Evolutionary conservation across 1,140 invertebrate species (phyloP), one percentile per base, ranked within the genome.

Genomic region (Acromyrmex charruanus): DNA sequence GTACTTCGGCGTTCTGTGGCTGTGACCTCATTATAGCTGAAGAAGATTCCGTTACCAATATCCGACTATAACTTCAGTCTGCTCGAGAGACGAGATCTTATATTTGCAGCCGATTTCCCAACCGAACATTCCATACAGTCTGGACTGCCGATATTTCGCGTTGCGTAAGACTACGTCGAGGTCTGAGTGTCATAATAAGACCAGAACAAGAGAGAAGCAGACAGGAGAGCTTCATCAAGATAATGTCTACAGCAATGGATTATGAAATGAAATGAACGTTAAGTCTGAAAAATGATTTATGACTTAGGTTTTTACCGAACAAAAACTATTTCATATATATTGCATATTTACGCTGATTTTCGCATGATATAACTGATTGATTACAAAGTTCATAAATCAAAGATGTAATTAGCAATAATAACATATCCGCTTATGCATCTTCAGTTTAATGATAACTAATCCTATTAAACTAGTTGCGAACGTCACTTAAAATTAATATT

Each of bases 1-100:
- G 55, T 84, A 74, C 69, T 58, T 79, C 4, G 35, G 35, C 69
- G 80, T 84, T 75, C 80, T 84, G 80, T 61, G 80, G 55, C 55
- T 59, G 55, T 75, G 69, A 84, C 59, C 80, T 84, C 69, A 75
- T 84, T 84, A 84, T 74, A 84, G 58, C 39, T 31, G 25, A 55
- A 25, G 80, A 84, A 84, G 80, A 84, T 84, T 84, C 58, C 61
- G 55, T 84, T 84, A 84, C 58, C 80, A 84, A 84, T 84, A 84
- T 84, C 69, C 28, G 39, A 84, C 69, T 84, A 84, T 63, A 84
- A 84, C 55, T 61, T 74, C 21, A 35, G 55, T 74, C 14, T n/a
- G 55, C 28, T 31, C 49, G 28, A 31, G 12, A 61, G 12, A 61
- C 44, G 69, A 63, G 69, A 74, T 75, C 80, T 84, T 75, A 84